Percentiles rank a stretch among this genome's conserved stretches.
Conservation (phyloP, 2,113 vertebrate species). For the Chaetura pelagica region DNA sequence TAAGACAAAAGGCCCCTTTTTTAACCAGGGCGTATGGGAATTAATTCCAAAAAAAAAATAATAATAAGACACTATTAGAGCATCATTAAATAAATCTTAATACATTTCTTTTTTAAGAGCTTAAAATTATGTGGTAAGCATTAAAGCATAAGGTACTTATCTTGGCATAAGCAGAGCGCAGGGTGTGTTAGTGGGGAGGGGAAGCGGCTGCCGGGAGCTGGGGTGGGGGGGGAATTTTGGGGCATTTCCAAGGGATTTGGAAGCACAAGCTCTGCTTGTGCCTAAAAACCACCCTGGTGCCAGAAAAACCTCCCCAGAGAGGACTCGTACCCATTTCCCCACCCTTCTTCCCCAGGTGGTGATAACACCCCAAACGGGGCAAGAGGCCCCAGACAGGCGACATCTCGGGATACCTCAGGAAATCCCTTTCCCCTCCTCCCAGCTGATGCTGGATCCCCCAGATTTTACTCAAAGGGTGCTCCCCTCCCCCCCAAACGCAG, state of each 20-base stretch:
- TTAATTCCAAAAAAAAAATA: slow-evolving; percentile 49
- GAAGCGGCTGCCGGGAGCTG: background rate
- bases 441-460: background rate
- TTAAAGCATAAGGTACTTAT: slow-evolving; percentile 57
- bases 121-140: slow-evolving; percentile 49
- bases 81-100: slow-evolving; percentile 59
- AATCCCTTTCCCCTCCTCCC: background rate
- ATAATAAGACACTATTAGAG: slow-evolving; percentile 39
- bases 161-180: slow-evolving; percentile 26
- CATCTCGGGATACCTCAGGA: rapidly evolving
- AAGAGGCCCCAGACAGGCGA: background rate
- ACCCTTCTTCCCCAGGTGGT: rapidly evolving
- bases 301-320: background rate
- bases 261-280: background rate
- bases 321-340: slow-evolving; percentile 29
- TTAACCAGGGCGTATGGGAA: background rate
- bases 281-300: background rate
- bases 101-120: slow-evolving; percentile 59
- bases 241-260: background rate
- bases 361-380: background rate
- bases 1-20: slow-evolving; percentile 49
- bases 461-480: background rate
- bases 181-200: slow-evolving; percentile 56
- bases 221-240: background rate
- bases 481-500: background rate